A percentile compares a stretch with the other conserved stretches of the same genome.
Conservation (phyloP, 2,797 vertebrate genomes). For the Spinibarbus caldwelli region DNA sequence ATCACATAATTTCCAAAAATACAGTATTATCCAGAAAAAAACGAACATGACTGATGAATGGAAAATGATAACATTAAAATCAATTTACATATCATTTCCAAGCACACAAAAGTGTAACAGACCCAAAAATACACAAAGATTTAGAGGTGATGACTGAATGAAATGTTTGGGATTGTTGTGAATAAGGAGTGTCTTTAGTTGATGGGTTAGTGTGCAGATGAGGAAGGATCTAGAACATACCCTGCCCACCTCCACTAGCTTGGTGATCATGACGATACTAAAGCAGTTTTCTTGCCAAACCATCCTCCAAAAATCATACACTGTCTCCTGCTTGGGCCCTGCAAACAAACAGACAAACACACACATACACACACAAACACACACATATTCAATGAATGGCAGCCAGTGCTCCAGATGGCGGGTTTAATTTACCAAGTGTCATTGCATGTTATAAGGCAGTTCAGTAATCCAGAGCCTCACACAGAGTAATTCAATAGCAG, state of each 20-base stretch:
- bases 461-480: slow-evolving; percentile 57
- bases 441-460: slow-evolving; percentile 56
- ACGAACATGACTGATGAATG: not conserved
- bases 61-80: too few relatives aligned
- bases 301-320: slow-evolving; percentile 99
- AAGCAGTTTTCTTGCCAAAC: slow-evolving; percentile 98
- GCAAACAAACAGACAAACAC: slow-evolving; percentile 51
- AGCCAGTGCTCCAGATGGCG: slow-evolving; percentile 47
- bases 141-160: not conserved
- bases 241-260: slow-evolving; percentile 97
- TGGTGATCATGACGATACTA: slow-evolving; percentile 99
- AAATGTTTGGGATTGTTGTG: not conserved
- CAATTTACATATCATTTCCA: too few relatives aligned
- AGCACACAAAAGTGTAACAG: not conserved
- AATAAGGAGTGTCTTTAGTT: not conserved
- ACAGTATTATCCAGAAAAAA: not conserved
- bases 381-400: slow-evolving; percentile 42
- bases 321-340: slow-evolving; percentile 97
- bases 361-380: slow-evolving; percentile 26
- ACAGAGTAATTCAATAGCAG: slow-evolving; percentile 59
- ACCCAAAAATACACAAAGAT: slow-evolving; percentile 1
- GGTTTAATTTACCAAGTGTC: slow-evolving; percentile 60
- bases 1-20: not conserved
- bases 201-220: slow-evolving; percentile 21
- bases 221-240: slow-evolving; percentile 77